Base-by-base conservation (phyloP, 2,113 vertebrate genomes). In the Malurus melanocephalus region DNA sequence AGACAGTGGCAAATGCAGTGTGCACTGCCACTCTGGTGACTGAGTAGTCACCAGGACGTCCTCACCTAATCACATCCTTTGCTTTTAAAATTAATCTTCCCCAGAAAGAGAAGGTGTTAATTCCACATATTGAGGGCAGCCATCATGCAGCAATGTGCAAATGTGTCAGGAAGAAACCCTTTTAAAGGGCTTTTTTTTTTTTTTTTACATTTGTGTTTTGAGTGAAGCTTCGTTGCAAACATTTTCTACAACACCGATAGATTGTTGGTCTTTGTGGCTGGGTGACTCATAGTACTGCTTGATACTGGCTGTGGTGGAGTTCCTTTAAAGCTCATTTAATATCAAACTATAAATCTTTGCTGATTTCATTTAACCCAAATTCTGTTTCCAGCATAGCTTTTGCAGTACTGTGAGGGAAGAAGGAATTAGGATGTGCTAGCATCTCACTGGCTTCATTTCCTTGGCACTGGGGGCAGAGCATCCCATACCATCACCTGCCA, bases 401-500 rank as follows among this genome's bases (percentile, higher is more conserved):
- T 64, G 66, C 62, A 75, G 71, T 38, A 2, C 20, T 28, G 19
- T 42, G 46, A 28, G n/a, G 22, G 48, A 53, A 51, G 33, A 28
- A 65, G 53, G 52, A 80, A 28, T 52, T 45, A 13, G 51, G 33
- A 45, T 0, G 0, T 10, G 13, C 7, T n/a, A 6, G 23, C 15
- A 48, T 77, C 21, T 46, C 26, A 20, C 13, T 21, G 30, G 24
- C 18, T 55, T 32, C 1, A 10, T 49, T 61, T 66, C 33, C 23
- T 28, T 43, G 80, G 28, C 16, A 1, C 24, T n/a, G 51, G 21
- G 27, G 51, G 12, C 71, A 62, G 64, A 83, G 56, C 56, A 10
- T 55, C 73, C 60, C 24, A 9, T 0, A 2, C 13, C 28, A 3
- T 13, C 0, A 0, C 19, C 53, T 55, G 42, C 43, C 64, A n/a